Base-by-base conservation (phyloP, 2,797 vertebrate species). In the Peromyscus eremicus region DNA sequence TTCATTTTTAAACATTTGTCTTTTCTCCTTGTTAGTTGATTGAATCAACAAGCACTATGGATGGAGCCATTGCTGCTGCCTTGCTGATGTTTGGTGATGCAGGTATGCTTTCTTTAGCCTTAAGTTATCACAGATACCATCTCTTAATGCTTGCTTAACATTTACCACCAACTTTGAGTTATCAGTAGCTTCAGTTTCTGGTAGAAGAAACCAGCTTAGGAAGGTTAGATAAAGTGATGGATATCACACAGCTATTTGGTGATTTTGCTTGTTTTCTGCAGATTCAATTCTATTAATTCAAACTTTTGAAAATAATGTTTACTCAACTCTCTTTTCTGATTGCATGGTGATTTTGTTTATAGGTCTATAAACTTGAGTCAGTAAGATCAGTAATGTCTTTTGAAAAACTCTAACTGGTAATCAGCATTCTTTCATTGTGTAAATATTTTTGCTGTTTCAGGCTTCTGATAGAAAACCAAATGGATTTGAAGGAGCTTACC, bases 21-120 rank as follows among this genome's bases (percentile, higher is more conserved):
- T 70, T 60, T 85, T 66, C 79, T 94, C 6, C 60, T 37, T 79
- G 76, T n/a, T 97, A 99, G 99, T 98, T 99, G 66, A 97, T 99
- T 97, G 96, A 98, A 40, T 99, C 98, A 75, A 98, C 99, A 10
- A 98, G 94, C 95, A 99, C 99, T 34, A 97, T 99, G 98, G 99
- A 99, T 85, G 99, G 99, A 86, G 99, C 99, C 92, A 96, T 99
- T 92, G 99, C 99, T 97, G 97, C 98, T 89, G 99, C 98, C 93
- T 97, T 99, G 97, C 96, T 99, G 95, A 97, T 93, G 92, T 98
- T 98, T 96, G 98, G 90, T 55, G 98, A 99, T 21, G 98, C 99
- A 99, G 99, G 99, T 99, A 99, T 52, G 92, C 57, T 60, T 83
- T 60, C 68, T 60, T 94, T 92, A 90, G 62, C 62, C 64, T 55